These are phyloP conservation scores for Ancistrus triradiatus DNA, from an alignment of 2,113 vertebrate genomes.

Conservation along the genomic window DNA sequence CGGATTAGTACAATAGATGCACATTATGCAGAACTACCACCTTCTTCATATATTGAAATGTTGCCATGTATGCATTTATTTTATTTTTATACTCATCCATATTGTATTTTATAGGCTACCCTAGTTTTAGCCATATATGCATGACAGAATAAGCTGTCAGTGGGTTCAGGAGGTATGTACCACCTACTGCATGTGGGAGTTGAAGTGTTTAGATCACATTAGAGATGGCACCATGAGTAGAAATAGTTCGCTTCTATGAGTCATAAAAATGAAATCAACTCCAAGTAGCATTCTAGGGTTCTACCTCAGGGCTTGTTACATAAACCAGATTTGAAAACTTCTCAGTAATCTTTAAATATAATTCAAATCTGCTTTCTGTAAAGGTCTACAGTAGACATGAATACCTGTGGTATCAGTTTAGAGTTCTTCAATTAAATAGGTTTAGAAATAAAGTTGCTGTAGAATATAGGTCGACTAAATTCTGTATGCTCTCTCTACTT, in stretches of 20 bases:
- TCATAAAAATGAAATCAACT: slow-evolving; percentile 33
- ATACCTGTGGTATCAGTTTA: too few relatives aligned
- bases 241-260: slow-evolving; percentile 38
- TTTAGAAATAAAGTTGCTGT: too few relatives aligned
- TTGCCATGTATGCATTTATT: too few relatives aligned
- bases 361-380: not conserved
- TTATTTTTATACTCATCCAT: not conserved
- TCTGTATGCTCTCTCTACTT: too few relatives aligned
- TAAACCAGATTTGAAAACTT: slow-evolving; percentile 32
- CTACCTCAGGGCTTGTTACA: slow-evolving; percentile 28
- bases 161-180: slow-evolving; percentile 30
- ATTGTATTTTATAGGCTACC: slow-evolving; percentile 1
- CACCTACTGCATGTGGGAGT: slow-evolving; percentile 42
- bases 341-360: slow-evolving; percentile 1
- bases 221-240: slow-evolving; percentile 24
- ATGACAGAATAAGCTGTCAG: slow-evolving; percentile 6
- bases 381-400: not conserved
- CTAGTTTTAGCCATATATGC: slow-evolving; percentile 12
- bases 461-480: too few relatives aligned
- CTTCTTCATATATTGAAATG: too few relatives aligned
- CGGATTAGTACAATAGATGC: too few relatives aligned
- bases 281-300: slow-evolving; percentile 11
- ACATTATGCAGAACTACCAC: too few relatives aligned
- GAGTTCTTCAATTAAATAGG: too few relatives aligned
- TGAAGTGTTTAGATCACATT: slow-evolving; percentile 35